Percentiles rank a stretch among this genome's conserved stretches.
Evolutionary conservation across 2,797 vertebrate genomes (phyloP).

Genomic region (Phyllotis vaccarum): DNA sequence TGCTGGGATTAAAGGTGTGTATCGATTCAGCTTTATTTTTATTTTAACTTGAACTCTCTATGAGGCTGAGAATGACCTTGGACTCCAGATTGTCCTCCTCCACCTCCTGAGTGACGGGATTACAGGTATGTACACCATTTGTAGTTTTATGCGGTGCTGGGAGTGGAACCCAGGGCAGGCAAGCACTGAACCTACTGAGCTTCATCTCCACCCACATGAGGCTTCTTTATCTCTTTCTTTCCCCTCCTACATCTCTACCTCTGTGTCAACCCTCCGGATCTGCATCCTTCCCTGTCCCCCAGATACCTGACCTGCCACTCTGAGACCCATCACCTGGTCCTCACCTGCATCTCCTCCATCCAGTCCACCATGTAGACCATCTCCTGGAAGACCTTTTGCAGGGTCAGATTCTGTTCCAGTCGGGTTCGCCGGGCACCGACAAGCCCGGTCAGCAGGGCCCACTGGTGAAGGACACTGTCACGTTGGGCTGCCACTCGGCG

Average conservation of each 20-base stretch:
- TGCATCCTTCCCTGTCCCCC: background rate
- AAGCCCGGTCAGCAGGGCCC: constrained; percentile 94
- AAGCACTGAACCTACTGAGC: background rate
- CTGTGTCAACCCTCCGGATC: background rate
- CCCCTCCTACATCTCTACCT: background rate
- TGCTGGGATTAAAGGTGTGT: background rate
- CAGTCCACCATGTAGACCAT: constrained; percentile 99
- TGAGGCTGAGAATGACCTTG: background rate
- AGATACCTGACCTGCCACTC: background rate
- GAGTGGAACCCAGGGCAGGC: background rate
- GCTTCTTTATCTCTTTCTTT: background rate
- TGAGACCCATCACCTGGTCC: rapidly evolving
- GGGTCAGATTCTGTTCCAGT: constrained; percentile 94
- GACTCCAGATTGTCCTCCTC: background rate
- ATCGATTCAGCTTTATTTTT: background rate
- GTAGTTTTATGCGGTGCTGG: background rate
- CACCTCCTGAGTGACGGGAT: background rate
- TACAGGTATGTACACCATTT: background rate
- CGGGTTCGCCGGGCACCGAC: constrained; percentile 91
- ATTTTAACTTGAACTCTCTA: background rate
- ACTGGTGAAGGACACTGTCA: constrained; percentile 96
- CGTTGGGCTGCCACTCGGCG: constrained; percentile 92
- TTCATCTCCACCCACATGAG: background rate
- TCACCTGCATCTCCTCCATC: constrained; percentile 98
- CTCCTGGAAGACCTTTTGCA: constrained; percentile 98